Conservation (phyloP, 1,140 invertebrate genomes). For the Spodoptera frugiperda region DNA sequence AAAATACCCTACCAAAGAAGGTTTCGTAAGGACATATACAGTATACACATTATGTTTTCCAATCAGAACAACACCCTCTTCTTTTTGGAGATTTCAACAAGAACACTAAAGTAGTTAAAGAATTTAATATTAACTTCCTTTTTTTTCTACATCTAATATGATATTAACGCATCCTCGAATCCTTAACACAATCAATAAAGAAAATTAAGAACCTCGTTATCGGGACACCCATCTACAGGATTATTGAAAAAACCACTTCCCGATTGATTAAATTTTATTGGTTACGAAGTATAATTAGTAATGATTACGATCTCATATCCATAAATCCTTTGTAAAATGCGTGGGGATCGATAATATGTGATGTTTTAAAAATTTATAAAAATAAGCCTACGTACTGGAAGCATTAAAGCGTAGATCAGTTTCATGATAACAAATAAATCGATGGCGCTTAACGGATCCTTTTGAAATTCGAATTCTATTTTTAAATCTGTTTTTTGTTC, state of each 20-base stretch:
- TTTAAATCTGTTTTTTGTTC: not conserved
- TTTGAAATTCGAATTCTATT: not conserved
- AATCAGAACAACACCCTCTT: no score
- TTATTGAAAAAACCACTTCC: constrained; percentile 56
- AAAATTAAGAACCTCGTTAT: constrained; percentile 51
- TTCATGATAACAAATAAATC: constrained; percentile 35
- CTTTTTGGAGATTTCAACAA: no score
- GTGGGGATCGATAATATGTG: constrained; percentile 41
- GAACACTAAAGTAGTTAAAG: no score
- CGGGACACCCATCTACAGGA: constrained; percentile 55
- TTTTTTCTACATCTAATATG: constrained; percentile 7
- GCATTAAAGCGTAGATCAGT: constrained; percentile 10
- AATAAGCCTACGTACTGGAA: not conserved
- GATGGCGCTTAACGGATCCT: constrained; percentile 4
- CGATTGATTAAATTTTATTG: constrained; percentile 73
- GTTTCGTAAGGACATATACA: no score
- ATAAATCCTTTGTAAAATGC: constrained; percentile 57
- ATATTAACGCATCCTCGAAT: constrained; percentile 23
- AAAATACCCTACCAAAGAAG: no score
- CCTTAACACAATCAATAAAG: constrained; percentile 26
- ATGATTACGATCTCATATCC: constrained; percentile 62
- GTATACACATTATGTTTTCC: no score
- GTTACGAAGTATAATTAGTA: constrained; percentile 64
- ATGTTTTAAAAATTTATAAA: constrained; percentile 39
- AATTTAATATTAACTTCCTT: not conserved